A percentile compares a stretch with the other conserved stretches of the same genome.
Conservation (phyloP, 2,113 vertebrate species). For the Trichomycterus rosablanca region DNA sequence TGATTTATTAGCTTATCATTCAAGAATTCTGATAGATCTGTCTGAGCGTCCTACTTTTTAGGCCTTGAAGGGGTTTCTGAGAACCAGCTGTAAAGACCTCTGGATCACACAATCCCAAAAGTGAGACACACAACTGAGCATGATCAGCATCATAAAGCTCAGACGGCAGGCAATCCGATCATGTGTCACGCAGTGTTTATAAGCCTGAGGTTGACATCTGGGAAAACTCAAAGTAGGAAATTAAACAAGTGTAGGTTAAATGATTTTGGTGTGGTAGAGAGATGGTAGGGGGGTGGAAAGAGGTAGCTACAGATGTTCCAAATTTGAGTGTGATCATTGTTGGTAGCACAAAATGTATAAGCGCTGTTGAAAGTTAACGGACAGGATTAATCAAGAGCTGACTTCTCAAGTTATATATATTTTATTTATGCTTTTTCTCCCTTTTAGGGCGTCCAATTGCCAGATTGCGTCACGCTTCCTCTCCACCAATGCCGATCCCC, state of each 20-base stretch:
- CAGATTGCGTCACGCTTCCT: background rate
- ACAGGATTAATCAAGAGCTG: too few species aligned
- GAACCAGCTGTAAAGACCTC: slow-evolving; percentile 38
- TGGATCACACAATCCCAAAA: slow-evolving; percentile 44
- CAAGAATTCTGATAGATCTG: too few species aligned
- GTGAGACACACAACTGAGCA: slow-evolving; percentile 29
- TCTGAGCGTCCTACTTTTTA: background rate
- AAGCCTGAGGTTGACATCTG: slow-evolving; percentile 18
- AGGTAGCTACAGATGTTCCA: slow-evolving; percentile 18
- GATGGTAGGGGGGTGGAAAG: background rate
- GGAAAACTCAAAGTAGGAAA: slow-evolving; percentile 24
- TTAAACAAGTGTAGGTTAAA: slow-evolving; percentile 22
- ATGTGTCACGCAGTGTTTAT: slow-evolving; percentile 17
- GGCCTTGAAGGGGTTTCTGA: slow-evolving; percentile 43
- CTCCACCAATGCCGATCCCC: too few species aligned
- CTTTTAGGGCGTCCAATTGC: too few species aligned
- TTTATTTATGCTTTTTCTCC: too few species aligned
- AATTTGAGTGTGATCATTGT: background rate
- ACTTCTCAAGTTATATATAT: too few species aligned
- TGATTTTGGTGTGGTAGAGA: slow-evolving; percentile 11
- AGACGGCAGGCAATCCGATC: too few species aligned
- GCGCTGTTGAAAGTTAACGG: background rate
- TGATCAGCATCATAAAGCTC: too few species aligned
- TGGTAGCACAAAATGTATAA: background rate
- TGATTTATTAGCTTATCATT: too few species aligned